phyloP scores from a whole-genome alignment of 2,113 vertebrate species.

The Rhinichthys klamathensis region DNA sequence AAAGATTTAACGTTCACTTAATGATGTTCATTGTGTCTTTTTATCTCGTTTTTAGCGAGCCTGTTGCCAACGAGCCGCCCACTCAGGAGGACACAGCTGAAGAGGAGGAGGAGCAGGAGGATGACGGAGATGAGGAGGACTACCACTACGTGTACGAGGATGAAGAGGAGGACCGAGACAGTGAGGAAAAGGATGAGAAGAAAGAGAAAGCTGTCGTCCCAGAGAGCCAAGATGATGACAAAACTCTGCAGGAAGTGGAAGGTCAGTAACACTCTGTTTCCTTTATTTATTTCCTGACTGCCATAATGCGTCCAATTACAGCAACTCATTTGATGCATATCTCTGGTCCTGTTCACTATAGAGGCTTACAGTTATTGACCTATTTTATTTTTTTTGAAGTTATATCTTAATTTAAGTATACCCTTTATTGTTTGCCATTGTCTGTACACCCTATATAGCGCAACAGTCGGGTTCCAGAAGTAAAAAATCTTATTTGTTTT shows the following conservation, averaged over 20 bases:
- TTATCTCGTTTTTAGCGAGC: constrained; percentile 72
- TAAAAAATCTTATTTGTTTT: constrained; percentile 4
- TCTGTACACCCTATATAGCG: not conserved
- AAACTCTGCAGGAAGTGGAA: constrained; percentile 86
- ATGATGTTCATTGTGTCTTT: not conserved
- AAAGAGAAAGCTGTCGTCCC: constrained; percentile 76
- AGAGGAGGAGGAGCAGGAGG: constrained; percentile 65
- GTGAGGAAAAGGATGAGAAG: constrained; percentile 82
- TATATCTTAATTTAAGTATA: not conserved
- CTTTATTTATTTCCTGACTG: constrained; percentile 8
- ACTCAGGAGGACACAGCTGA: constrained; percentile 80
- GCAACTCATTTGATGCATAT: not conserved
- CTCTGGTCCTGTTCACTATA: not conserved
- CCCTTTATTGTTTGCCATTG: not conserved
- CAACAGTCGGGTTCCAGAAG: constrained; percentile 4
- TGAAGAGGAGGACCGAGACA: constrained; percentile 80
- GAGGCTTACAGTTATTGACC: constrained; percentile 6
- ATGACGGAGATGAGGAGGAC: constrained; percentile 77
- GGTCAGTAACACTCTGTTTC: constrained; percentile 74
- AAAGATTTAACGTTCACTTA: not conserved
- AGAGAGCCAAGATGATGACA: constrained; percentile 75
- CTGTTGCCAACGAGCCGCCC: constrained; percentile 79
- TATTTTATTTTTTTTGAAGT: not conserved
- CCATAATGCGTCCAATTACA: not conserved
- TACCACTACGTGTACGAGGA: constrained; percentile 85